Base-by-base conservation (phyloP, 2,113 vertebrate species). In the Cheilinus undulatus region DNA sequence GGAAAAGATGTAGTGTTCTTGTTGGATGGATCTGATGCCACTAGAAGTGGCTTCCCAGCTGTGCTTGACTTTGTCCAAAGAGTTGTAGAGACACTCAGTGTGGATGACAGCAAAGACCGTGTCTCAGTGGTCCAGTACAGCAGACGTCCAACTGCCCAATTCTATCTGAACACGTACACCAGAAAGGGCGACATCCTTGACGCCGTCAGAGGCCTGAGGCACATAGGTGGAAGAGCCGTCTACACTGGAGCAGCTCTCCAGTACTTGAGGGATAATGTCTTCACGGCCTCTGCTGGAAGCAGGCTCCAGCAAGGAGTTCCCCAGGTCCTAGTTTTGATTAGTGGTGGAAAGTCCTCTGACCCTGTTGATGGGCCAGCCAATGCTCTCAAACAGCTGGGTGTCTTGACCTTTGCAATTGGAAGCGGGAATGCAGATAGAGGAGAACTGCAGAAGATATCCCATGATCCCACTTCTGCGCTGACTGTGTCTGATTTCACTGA, bases 281-380 rank as follows among this genome's bases (percentile, higher is more conserved):
- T 97, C 30, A 95, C 32, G 5, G 32, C 94, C 71, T 90, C 74
- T 66, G 85, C 94, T 32, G 97, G 97, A 32, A 97, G 96, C 82
- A 95, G 97, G 77, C 90, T 91, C 0, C 91, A 92, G 49, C 95
- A 97, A 14, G 93, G 95, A 0, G 93, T 96, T 70, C 93, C 93
- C 38, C 97, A 97, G 85, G 91, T 98, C 71, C 91, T 98, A 67
- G 88, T 99, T 58, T 86, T 99, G 8, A 80, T 99, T 22, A 95
- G 87, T 65, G 94, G 95, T 3, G 96, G 95, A 14, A 91, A 86
- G 78, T 97, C 97, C 11, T 34, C 11, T 34, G 32, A 34, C 32
- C 8, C 8, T 3, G 86, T 61, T 0, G 97, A 98, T 0, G 80
- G 70, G 0, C 77, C 94, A 0, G 92, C 94, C 1, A 82, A 63